Evolutionary conservation across 2,113 vertebrate species (phyloP).

Genomic region (Sylvia atricapilla): DNA sequence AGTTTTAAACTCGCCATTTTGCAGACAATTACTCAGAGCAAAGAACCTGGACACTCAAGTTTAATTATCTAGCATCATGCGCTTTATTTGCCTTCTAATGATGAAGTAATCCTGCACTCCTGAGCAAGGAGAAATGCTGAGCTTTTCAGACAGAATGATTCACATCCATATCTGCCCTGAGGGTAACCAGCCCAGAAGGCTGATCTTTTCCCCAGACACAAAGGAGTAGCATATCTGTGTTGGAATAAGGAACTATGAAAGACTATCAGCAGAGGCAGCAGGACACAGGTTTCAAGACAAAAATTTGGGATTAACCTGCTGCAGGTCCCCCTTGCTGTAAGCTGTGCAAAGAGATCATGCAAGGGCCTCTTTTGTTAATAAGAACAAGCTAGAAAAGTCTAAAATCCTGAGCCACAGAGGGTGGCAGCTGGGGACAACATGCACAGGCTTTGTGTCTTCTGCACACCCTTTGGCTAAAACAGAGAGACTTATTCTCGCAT

Average conservation of each 20-base stretch:
- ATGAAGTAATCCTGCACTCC: not conserved
- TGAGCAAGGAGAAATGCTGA: not conserved
- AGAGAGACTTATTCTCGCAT: not conserved
- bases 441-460: not conserved
- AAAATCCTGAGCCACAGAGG: not conserved
- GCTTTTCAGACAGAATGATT: not conserved
- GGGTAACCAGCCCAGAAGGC: not conserved
- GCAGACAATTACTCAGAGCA: not conserved
- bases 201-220: not conserved
- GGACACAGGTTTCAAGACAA: not conserved
- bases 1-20: not conserved
- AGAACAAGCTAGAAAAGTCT: not conserved
- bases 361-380: not conserved
- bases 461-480: not conserved
- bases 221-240: not conserved
- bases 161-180: not conserved
- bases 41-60: not conserved
- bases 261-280: not conserved
- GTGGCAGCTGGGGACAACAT: not conserved
- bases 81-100: not conserved
- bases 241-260: not conserved
- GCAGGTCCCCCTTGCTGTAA: not conserved
- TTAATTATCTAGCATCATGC: not conserved
- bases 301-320: not conserved
- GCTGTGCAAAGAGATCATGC: not conserved